Evolutionary conservation across 1,140 invertebrate species (phyloP).

Genomic region (Piezodorus guildinii): DNA sequence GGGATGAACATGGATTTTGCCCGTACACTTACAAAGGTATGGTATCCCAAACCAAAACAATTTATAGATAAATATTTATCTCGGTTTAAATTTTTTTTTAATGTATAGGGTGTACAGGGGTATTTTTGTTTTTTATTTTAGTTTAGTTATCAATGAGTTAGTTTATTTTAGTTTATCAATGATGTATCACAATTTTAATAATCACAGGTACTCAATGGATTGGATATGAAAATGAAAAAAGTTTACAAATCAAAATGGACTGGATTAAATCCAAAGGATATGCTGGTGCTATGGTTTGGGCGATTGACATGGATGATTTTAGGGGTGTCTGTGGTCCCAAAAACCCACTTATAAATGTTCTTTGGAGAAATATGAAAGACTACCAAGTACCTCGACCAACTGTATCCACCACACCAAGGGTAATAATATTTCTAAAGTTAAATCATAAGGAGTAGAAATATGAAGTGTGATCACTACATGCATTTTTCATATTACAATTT

Average conservation of each 20-base stretch:
- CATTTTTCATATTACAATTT: too few species aligned
- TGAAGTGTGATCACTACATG: too few species aligned
- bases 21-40: constrained; percentile 71
- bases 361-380: constrained; percentile 58
- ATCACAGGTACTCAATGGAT: constrained; percentile 63
- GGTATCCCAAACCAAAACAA: neutral
- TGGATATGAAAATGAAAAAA: constrained; percentile 72
- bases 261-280: constrained; percentile 70
- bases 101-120: too few species aligned
- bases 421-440: constrained; percentile 31
- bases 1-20: constrained; percentile 67
- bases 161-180: too few species aligned
- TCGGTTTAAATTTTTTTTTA: too few species aligned
- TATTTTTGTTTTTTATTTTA: too few species aligned
- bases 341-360: constrained; percentile 56
- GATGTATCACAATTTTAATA: neutral
- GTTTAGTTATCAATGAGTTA: too few species aligned
- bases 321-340: constrained; percentile 58
- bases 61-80: too few species aligned
- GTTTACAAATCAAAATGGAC: constrained; percentile 77
- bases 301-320: constrained; percentile 80
- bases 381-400: constrained; percentile 60
- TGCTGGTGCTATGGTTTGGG: constrained; percentile 76
- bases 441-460: too few species aligned
- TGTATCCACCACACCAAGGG: constrained; percentile 53